Base-by-base conservation (phyloP, 2,797 vertebrate species). In the Coluber constrictor region DNA sequence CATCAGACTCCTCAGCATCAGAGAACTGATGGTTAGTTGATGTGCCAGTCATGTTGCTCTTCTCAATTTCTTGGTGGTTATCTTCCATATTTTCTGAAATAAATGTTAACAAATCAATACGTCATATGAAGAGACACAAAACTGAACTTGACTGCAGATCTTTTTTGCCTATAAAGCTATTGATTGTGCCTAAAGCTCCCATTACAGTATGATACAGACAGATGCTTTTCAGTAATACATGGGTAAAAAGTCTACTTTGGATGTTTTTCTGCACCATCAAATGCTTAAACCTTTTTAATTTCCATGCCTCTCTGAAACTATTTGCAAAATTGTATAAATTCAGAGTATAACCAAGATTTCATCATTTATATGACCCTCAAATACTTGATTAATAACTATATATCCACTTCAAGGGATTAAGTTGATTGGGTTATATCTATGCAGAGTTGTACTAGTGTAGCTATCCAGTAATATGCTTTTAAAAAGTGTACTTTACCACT, bases 21-120 rank as follows among this genome's bases (percentile, higher is more conserved):
- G 99, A 99, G 97, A 99, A 99, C 97, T 99, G 99, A 95, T 99
- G 99, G 7, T 98, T 98, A 2, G 98, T 96, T 96, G 98, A 98
- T 92, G 97, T 94, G 15, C 98, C 96, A 74, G 98, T 96, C 91
- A 97, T 92, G 92, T 9, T 98, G 12, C 97, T 97, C 97, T 99
- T 99, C 94, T 98, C 98, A 23, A 97, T 95, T 57, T 97, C 97
- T 95, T 98, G 98, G 93, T 98, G 98, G 93, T 98, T 97, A 93
- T 99, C 99, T 88, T 99, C 99, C 97, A 97, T 98, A 55, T 96
- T 98, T 98, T 98, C 98, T 98, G 94, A 94, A 98, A 98, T 1
- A 94, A 95, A 25, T 61, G 90, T 0, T 0, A 2, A 74, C 54
- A 95, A 95, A 56, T n/a, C 51, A 95, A 86, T 90, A 90, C 0